Evolutionary conservation across 2,888 invertebrate species (phyloP).

Genomic region (Hyppa rectilinea): DNA sequence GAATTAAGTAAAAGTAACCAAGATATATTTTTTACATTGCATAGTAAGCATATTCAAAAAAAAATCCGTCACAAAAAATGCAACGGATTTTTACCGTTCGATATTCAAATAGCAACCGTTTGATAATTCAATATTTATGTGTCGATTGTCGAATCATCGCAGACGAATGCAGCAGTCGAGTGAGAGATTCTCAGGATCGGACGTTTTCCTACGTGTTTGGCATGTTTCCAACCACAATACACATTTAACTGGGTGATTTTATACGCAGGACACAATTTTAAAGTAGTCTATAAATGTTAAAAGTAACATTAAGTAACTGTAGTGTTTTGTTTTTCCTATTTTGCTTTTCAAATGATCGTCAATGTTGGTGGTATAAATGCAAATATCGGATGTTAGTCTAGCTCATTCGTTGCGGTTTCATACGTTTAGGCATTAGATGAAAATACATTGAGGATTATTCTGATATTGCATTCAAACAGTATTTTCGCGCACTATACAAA

Average conservation of each 20-base stretch:
- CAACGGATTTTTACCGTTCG: conserved; percentile 19
- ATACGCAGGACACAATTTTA: conserved; percentile 86
- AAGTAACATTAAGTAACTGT: conserved; percentile 81
- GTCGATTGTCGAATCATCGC: conserved; percentile 82
- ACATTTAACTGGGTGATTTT: conserved; percentile 84
- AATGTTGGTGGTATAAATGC: conserved; percentile 54
- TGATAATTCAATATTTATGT: conserved; percentile 80
- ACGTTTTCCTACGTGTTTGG: conserved; percentile 82
- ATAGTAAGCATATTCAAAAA: neutral
- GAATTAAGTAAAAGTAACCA: neutral
- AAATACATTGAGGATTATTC: conserved; percentile 36
- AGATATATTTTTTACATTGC: too few species aligned
- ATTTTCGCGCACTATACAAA: neutral
- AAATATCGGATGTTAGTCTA: conserved; percentile 44
- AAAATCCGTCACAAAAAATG: conserved; percentile 17
- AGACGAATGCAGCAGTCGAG: conserved; percentile 75
- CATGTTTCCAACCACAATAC: conserved; percentile 84
- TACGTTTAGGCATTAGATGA: conserved; percentile 19
- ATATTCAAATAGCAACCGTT: conserved; percentile 62
- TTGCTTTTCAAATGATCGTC: conserved; percentile 60
- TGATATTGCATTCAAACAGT: neutral
- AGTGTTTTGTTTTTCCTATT: conserved; percentile 73
- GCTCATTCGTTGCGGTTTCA: conserved; percentile 33
- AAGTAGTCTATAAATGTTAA: conserved; percentile 85
- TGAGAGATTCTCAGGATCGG: conserved; percentile 83